These are phyloP conservation scores for Collichthys lucidus DNA, from an alignment of 2,113 vertebrate species.

Conservation along the genomic window DNA sequence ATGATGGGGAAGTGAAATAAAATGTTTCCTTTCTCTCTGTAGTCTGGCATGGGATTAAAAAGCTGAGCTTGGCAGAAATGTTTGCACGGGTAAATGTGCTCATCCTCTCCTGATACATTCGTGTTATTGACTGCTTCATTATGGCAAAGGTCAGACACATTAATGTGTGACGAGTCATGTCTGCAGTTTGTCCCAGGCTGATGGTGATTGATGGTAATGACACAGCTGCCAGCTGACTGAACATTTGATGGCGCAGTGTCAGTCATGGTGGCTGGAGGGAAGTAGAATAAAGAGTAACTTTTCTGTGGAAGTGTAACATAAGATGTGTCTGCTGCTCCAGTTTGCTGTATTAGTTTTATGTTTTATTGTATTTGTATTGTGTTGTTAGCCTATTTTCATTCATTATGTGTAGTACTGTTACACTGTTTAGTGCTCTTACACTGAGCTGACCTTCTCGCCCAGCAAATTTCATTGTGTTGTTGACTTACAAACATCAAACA, in stretches of 20 bases:
- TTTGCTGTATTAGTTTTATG: neutral
- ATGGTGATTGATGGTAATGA: neutral
- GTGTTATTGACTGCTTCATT: slow-evolving; percentile 1
- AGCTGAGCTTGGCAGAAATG: neutral
- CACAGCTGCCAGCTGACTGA: neutral
- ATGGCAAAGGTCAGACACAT: slow-evolving; percentile 19
- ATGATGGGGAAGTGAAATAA: slow-evolving; percentile 21
- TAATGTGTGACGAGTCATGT: neutral
- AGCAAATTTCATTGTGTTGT: too few relatives aligned
- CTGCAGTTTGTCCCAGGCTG: neutral
- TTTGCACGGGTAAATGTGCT: neutral
- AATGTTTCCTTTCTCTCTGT: neutral
- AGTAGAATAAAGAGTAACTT: too few relatives aligned
- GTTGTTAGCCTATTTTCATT: too few relatives aligned
- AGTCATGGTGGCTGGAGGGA: neutral
- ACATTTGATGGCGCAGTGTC: neutral
- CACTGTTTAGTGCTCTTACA: too few relatives aligned
- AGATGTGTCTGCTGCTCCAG: neutral
- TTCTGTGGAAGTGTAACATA: neutral
- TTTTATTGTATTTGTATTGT: neutral
- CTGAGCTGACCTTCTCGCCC: too few relatives aligned
- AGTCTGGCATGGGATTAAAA: slow-evolving; percentile 7
- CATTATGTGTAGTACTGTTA: too few relatives aligned
- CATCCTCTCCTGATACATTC: neutral
- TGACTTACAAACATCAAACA: too few relatives aligned